Base-by-base conservation (phyloP, 2,888 invertebrate species). In the Orthosia gothica region DNA sequence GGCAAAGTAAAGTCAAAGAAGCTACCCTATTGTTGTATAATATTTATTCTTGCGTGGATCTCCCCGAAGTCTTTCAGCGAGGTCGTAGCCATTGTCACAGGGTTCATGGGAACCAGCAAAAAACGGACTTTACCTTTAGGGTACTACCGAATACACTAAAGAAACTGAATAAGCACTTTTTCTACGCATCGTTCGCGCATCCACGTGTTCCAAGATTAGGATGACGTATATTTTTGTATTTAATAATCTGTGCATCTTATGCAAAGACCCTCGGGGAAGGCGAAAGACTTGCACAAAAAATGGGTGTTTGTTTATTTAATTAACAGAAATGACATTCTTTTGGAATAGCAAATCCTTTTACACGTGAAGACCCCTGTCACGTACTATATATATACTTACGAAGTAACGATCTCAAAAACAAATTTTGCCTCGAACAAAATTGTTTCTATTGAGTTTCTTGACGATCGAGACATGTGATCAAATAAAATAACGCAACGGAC, bases 11-110 rank as follows among this genome's bases (percentile, higher is more conserved):
- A 96, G 96, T 95, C 96, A 96, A 95, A 95, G 96, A 94, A 95
- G 94, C 94, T 91, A 94, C 94, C 94, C 96, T 92, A 96, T 96
- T 96, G 96, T 96, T 93, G 91, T 88, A 89, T 90, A 94, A 95
- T 96, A 96, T 96, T 96, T 96, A 96, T 96, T 96, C 96, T 95
- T 95, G 95, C 94, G 93, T 94, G 93, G 95, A 95, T 96, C 94
- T 93, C 90, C 88, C 90, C 90, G 92, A 90, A 90, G 92, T 93
- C 95, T 95, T 95, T 95, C 94, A 93, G 94, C 91, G 93, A 95
- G 96, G 96, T 96, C 95, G 95, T 84, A 82, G 85, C 94, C 90
- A 93, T 96, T 96, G 96, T 96, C 93, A 72, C 91, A 91, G 94
- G 95, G 96, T 96, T 96, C 96, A 96, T 96, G 96, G 96, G 96